These are phyloP conservation scores for Escarpia spicata DNA, from an alignment of 2,888 invertebrate species.

Conservation along the genomic window DNA sequence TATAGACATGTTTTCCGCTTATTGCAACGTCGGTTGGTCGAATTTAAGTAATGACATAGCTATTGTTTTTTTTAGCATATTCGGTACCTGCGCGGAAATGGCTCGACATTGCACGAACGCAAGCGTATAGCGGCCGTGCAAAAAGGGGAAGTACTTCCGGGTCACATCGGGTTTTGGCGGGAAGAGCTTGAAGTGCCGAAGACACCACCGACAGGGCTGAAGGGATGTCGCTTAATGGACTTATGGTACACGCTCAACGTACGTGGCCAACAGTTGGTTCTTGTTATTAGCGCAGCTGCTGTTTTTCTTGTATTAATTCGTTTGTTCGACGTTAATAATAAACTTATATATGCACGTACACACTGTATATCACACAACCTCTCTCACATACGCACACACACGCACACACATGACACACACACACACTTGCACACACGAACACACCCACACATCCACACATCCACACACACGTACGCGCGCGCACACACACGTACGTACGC, in stretches of 20 bases:
- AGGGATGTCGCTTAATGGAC: constrained; percentile 33
- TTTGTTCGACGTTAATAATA: not conserved
- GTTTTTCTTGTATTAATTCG: not conserved
- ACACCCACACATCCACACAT: not conserved
- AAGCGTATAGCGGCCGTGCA: constrained; percentile 20
- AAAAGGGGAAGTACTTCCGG: constrained; percentile 29
- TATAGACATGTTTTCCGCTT: not conserved
- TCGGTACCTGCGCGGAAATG: constrained; percentile 27
- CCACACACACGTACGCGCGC: not conserved
- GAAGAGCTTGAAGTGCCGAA: constrained; percentile 30
- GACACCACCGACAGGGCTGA: constrained; percentile 30
- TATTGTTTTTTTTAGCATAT: constrained; percentile 27
- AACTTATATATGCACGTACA: not conserved
- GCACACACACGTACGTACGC: not conserved
- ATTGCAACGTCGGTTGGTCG: not conserved
- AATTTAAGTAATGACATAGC: not conserved
- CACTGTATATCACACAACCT: not conserved
- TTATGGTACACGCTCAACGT: constrained; percentile 33
- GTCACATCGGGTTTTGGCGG: constrained; percentile 27
- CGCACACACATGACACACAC: not conserved
- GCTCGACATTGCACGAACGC: constrained; percentile 26
- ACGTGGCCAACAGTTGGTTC: not conserved
- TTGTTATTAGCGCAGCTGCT: not conserved
- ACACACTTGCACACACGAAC: not conserved
- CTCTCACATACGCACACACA: not conserved